Conservation (phyloP, 2,797 vertebrate species). For the Hypotaenidia okinawae region DNA sequence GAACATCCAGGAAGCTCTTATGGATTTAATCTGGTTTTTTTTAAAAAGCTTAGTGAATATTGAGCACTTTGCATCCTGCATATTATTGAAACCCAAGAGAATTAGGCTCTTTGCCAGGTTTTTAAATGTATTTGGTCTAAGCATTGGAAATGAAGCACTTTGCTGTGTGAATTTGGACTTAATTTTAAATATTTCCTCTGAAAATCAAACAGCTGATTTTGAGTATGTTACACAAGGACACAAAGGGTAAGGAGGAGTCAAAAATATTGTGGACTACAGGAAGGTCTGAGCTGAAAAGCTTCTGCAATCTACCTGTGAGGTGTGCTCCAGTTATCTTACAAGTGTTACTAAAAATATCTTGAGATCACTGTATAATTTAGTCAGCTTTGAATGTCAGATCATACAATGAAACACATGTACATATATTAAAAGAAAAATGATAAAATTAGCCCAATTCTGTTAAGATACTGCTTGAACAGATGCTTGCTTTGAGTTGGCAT, state of each 20-base stretch:
- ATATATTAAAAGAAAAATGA: background rate
- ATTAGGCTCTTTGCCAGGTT: background rate
- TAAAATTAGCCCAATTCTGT: background rate
- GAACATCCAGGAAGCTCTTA: background rate
- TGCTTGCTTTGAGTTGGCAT: background rate
- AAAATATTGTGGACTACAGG: background rate
- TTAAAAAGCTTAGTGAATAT: background rate
- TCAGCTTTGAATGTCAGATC: conserved; percentile 20
- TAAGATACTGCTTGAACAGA: background rate
- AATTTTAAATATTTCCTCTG: background rate
- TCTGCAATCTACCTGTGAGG: background rate
- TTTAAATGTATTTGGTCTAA: background rate
- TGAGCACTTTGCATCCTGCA: background rate
- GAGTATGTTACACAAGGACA: background rate
- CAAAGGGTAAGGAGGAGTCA: background rate
- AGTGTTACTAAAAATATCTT: conserved; percentile 8
- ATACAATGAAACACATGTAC: background rate
- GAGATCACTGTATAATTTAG: conserved; percentile 1
- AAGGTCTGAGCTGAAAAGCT: background rate
- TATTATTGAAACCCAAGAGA: background rate
- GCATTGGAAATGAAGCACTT: background rate
- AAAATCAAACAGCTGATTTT: background rate
- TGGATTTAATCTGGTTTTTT: background rate
- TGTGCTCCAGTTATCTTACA: background rate
- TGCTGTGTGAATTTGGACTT: background rate